These are phyloP conservation scores for Pandemis heparana DNA, from an alignment of 2,888 invertebrate genomes.

Conservation along the genomic window DNA sequence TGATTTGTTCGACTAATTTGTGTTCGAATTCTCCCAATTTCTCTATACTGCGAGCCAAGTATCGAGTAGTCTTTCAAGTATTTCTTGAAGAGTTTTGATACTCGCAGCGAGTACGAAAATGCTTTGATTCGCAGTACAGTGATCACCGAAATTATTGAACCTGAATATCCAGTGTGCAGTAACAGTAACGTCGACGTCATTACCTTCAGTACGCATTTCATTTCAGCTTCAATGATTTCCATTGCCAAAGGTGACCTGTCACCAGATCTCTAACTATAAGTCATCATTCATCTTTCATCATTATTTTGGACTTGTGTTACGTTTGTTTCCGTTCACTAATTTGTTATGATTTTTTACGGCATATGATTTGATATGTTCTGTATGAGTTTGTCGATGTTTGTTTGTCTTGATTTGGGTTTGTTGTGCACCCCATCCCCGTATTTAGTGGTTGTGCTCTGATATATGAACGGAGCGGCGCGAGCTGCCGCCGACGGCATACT, in stretches of 20 bases:
- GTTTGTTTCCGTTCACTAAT: conserved; percentile 47
- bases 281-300: conserved; percentile 68
- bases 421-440: conserved; percentile 69
- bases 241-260: background rate
- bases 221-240: conserved; percentile 50
- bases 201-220: conserved; percentile 29
- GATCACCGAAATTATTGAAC: conserved; percentile 45
- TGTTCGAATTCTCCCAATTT: background rate
- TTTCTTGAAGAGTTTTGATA: too few species aligned
- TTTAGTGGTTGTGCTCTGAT: conserved; percentile 47
- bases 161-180: conserved; percentile 31
- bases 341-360: conserved; percentile 51
- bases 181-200: background rate
- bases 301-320: conserved; percentile 47
- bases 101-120: background rate
- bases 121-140: background rate
- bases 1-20: background rate
- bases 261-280: conserved; percentile 39
- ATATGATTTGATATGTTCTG: conserved; percentile 60
- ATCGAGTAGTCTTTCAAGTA: background rate
- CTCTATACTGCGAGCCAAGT: background rate
- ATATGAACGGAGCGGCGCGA: conserved; percentile 8
- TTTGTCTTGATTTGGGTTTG: conserved; percentile 69
- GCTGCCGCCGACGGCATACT: conserved; percentile 20
- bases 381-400: conserved; percentile 60